Evolutionary conservation across 2,797 vertebrate species (phyloP).

Genomic region (Acrossocheilus fasciatus): DNA sequence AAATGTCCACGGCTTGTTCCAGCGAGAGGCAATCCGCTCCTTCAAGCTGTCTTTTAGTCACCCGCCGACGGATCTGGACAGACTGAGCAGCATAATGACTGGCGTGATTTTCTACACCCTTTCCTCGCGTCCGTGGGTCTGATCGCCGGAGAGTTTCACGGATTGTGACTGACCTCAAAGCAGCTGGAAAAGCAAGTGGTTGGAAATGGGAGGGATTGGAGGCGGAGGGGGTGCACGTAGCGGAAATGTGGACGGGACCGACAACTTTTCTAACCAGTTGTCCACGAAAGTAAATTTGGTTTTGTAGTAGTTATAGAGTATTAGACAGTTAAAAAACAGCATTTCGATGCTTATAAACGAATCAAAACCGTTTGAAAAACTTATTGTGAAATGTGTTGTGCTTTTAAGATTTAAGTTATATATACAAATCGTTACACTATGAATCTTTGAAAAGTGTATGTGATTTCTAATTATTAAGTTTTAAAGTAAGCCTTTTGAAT

Average conservation of each 20-base stretch:
- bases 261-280: constrained; percentile 61
- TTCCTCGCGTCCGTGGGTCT: constrained; percentile 13
- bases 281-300: not conserved
- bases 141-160: constrained; percentile 38
- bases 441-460: not conserved
- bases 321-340: too few relatives aligned
- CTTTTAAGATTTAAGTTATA: not conserved
- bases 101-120: constrained; percentile 25
- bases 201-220: constrained; percentile 59
- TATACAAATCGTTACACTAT: too few relatives aligned
- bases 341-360: too few relatives aligned
- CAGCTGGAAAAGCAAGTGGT: constrained; percentile 67
- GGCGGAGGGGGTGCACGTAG: constrained; percentile 41
- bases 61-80: constrained; percentile 23
- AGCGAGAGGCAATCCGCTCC: not conserved
- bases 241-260: constrained; percentile 69
- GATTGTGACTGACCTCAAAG: constrained; percentile 57
- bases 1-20: constrained; percentile 28
- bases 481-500: not conserved
- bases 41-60: constrained; percentile 20
- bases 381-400: not conserved
- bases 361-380: not conserved
- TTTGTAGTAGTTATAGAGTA: too few relatives aligned
- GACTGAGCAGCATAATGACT: constrained; percentile 12
- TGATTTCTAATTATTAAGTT: not conserved